Evolutionary conservation across 2,113 vertebrate genomes (phyloP).

Genomic region (Cynoglossus semilaevis): DNA sequence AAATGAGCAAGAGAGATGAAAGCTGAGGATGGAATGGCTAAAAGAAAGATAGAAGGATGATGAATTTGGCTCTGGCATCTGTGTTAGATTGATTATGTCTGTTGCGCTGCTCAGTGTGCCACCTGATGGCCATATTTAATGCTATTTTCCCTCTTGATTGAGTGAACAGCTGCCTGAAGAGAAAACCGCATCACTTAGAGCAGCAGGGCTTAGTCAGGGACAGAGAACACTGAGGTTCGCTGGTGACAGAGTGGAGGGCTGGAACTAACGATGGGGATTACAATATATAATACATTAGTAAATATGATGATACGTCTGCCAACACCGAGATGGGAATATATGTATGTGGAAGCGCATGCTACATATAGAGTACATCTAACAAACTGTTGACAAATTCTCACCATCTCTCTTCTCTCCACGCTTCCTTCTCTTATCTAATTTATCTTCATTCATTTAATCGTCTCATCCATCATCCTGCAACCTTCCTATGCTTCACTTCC

Average conservation of each 20-base stretch:
- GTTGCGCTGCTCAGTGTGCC: conserved; percentile 48
- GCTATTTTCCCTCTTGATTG: conserved; percentile 58
- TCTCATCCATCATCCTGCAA: conserved; percentile 51
- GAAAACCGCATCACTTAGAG: conserved; percentile 46
- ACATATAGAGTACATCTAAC: conserved; percentile 2
- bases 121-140: conserved; percentile 69
- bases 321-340: conserved; percentile 10
- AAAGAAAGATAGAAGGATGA: conserved; percentile 41
- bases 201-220: conserved; percentile 42
- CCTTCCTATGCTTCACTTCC: conserved; percentile 18
- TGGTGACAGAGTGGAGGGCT: background rate
- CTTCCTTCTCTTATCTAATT: conserved; percentile 41
- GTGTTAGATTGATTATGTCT: conserved; percentile 69
- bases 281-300: conserved; percentile 45
- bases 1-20: conserved; percentile 52
- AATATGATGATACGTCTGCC: conserved; percentile 10
- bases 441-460: conserved; percentile 56
- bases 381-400: conserved; percentile 13
- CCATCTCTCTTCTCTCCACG: conserved; percentile 22
- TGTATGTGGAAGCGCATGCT: background rate
- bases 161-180: conserved; percentile 61
- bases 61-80: conserved; percentile 59
- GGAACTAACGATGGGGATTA: conserved; percentile 27
- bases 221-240: background rate
- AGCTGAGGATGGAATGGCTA: conserved; percentile 10